Evolutionary conservation across 2,888 invertebrate species (phyloP).

Genomic region (Nineta flava): DNA sequence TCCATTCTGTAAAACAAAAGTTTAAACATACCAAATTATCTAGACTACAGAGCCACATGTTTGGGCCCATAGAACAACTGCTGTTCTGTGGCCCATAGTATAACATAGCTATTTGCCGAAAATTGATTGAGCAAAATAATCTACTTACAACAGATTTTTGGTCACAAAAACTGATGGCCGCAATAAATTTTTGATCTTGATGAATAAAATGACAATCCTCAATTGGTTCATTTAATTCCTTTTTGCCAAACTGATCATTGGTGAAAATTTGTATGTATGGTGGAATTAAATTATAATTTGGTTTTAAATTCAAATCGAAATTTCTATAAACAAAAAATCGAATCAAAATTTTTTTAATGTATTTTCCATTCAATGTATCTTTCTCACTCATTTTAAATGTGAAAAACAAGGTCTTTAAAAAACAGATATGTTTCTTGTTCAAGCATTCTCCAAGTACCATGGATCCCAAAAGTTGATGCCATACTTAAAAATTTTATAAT

Average conservation of each 20-base stretch:
- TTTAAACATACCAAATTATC: background rate
- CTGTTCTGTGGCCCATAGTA: too few species aligned
- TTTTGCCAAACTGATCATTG: constrained; percentile 27
- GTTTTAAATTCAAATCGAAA: constrained; percentile 42
- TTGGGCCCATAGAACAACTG: too few species aligned
- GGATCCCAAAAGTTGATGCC: too few species aligned
- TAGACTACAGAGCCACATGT: background rate
- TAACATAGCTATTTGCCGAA: too few species aligned
- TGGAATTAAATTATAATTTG: constrained; percentile 43
- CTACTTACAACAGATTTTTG: constrained; percentile 43
- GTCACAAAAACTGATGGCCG: constrained; percentile 51
- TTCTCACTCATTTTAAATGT: constrained; percentile 1
- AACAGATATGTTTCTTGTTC: too few species aligned
- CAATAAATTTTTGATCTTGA: constrained; percentile 36
- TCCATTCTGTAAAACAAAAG: constrained; percentile 39
- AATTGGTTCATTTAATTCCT: constrained; percentile 19
- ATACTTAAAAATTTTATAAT: too few species aligned
- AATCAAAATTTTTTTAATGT: constrained; percentile 5
- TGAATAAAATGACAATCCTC: constrained; percentile 50
- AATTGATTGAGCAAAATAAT: too few species aligned
- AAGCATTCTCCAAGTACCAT: too few species aligned
- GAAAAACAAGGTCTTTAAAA: too few species aligned
- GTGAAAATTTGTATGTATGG: constrained; percentile 45
- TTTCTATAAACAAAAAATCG: constrained; percentile 31
- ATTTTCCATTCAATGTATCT: background rate